Evolutionary conservation across 2,113 vertebrate genomes (phyloP).

Genomic region (Malurus cyaneus): DNA sequence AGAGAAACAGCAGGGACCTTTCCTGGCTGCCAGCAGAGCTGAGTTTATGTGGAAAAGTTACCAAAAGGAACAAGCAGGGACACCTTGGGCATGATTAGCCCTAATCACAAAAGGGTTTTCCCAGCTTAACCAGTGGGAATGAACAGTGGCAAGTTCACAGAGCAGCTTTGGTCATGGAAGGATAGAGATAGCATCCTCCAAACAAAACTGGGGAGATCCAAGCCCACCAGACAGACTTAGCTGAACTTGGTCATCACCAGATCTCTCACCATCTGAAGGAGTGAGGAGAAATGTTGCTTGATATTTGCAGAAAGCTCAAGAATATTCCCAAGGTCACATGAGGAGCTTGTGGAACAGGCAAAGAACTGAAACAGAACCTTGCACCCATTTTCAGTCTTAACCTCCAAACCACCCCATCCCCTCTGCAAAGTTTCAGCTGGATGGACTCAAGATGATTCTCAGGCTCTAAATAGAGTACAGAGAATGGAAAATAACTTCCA

Average conservation of each 20-base stretch:
- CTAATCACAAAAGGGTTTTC: neutral
- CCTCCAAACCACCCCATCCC: neutral
- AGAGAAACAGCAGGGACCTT: neutral
- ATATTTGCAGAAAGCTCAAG: neutral
- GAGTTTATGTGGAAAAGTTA: neutral
- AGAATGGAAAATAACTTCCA: slow-evolving; percentile 35
- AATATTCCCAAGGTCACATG: neutral
- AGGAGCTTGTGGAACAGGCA: neutral
- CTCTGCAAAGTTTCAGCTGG: neutral
- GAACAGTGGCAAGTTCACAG: neutral
- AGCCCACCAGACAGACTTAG: neutral
- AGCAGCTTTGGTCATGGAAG: neutral
- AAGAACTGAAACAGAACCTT: neutral
- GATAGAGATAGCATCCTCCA: neutral
- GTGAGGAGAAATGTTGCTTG: neutral
- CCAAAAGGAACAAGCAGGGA: neutral
- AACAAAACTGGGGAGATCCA: neutral
- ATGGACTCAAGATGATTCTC: neutral
- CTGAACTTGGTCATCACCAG: neutral
- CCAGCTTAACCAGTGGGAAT: neutral
- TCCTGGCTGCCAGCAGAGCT: neutral
- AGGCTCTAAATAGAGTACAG: neutral
- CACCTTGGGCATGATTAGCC: neutral
- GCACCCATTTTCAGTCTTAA: neutral
- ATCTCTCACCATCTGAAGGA: neutral